Percentiles rank a stretch among this genome's conserved stretches.
Conservation (phyloP, 2,113 vertebrate species). For the Pygoscelis antarcticus region DNA sequence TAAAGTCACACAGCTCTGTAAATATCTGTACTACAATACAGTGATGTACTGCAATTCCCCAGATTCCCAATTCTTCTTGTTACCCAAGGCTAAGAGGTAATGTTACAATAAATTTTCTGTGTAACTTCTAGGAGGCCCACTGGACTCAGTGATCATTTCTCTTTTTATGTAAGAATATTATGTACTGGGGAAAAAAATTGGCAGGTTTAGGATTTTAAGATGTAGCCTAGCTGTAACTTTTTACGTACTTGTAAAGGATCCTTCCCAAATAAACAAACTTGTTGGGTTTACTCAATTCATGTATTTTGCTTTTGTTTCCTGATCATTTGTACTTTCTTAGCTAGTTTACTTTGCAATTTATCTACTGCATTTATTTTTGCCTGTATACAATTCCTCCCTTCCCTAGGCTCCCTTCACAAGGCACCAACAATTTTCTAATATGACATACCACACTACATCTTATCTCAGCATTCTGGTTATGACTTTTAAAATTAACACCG, state of each 20-base stretch:
- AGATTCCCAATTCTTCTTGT: background rate
- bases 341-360: background rate
- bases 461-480: background rate
- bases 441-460: background rate
- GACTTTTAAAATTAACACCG: background rate
- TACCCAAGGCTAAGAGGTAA: background rate
- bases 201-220: background rate
- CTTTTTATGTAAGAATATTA: background rate
- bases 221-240: background rate
- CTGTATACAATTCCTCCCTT: background rate
- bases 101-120: background rate
- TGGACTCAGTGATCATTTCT: background rate
- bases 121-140: background rate
- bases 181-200: background rate
- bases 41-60: background rate
- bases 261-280: background rate
- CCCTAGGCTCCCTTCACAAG: background rate
- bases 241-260: background rate
- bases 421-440: background rate
- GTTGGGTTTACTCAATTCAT: background rate
- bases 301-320: background rate
- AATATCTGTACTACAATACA: background rate
- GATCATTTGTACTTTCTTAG: background rate
- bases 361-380: background rate
- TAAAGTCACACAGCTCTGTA: background rate